Evolutionary conservation across 2,888 invertebrate genomes (phyloP), one percentile per base, ranked within the genome.

Genomic region (Brachypalpus laphriformis): DNA sequence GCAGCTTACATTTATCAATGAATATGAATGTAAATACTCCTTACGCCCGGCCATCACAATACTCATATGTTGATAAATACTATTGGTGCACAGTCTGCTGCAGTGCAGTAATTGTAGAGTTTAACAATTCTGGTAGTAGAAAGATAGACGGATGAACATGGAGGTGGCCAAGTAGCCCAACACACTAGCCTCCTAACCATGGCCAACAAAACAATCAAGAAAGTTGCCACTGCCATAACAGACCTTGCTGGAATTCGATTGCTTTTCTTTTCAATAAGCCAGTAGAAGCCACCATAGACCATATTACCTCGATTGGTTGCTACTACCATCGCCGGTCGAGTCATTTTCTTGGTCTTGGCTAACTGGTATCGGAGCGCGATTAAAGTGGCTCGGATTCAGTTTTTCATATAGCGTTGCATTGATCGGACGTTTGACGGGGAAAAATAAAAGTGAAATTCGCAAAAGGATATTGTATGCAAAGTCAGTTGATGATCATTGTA

Each of bases 231-330:
- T 76, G 85, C 85, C 85, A 85, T 85, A 85, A 85, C 71, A 75
- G 81, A 85, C 75, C 65, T 70, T 76, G 85, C 75, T 85, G 85
- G 81, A 85, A 81, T 85, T 76, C 81, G 85, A 85, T 85, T 85
- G 85, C 85, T 85, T 85, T 85, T 85, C 85, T 85, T 85, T 85
- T 85, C 85, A 85, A 85, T 85, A 85, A 85, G 85, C 81, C 81
- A 85, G 66, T 63, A 65, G 83, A 68, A 75, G 83, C 70, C 63
- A 80, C 85, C 76, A 75, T 76, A 81, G 81, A 71, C 76, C 66
- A 85, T 85, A 85, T 74, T 74, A 75, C 75, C 70, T 75, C 75
- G 68, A 65, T 83, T 83, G 80, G 80, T 28, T 74, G 72, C 56
- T 57, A 56, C 42, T 49, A 34, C 49, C 49, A 59, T 40, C 11